phyloP scores from a whole-genome alignment of 2,797 vertebrate species.

The Enteromius anoplus region DNA sequence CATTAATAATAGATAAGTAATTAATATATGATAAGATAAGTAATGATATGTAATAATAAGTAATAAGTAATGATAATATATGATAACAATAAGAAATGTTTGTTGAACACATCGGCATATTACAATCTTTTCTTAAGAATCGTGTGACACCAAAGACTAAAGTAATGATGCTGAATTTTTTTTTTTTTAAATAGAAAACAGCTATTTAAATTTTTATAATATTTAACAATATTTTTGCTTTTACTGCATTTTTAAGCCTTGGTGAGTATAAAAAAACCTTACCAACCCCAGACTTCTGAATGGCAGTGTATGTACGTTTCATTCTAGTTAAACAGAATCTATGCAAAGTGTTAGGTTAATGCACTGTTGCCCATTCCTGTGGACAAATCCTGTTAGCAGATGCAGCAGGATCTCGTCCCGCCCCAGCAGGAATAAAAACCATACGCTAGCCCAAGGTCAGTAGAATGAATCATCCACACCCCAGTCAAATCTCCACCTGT shows the following conservation, averaged over 20 bases:
- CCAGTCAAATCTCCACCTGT: constrained; percentile 33
- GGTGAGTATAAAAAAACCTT: neutral
- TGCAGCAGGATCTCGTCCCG: constrained; percentile 7
- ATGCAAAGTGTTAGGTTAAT: neutral
- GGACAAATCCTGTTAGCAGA: constrained; percentile 28
- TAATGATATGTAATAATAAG: too few relatives aligned
- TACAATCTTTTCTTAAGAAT: neutral
- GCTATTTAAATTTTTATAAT: neutral
- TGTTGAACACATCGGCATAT: neutral
- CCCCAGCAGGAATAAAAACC: neutral
- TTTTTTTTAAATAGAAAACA: neutral
- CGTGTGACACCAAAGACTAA: neutral
- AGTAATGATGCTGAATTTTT: neutral
- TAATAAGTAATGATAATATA: too few relatives aligned
- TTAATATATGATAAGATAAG: too few relatives aligned
- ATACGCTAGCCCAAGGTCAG: constrained; percentile 22
- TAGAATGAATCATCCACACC: neutral
- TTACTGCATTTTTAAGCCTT: neutral
- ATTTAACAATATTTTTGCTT: neutral
- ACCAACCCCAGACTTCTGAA: neutral
- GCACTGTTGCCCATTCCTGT: constrained; percentile 56
- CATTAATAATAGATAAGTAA: too few relatives aligned
- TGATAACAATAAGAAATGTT: neutral
- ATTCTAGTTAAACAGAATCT: neutral
- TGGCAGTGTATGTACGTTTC: neutral